Evolutionary conservation across 2,113 vertebrate genomes (phyloP).

Genomic region (Hyla sarda): DNA sequence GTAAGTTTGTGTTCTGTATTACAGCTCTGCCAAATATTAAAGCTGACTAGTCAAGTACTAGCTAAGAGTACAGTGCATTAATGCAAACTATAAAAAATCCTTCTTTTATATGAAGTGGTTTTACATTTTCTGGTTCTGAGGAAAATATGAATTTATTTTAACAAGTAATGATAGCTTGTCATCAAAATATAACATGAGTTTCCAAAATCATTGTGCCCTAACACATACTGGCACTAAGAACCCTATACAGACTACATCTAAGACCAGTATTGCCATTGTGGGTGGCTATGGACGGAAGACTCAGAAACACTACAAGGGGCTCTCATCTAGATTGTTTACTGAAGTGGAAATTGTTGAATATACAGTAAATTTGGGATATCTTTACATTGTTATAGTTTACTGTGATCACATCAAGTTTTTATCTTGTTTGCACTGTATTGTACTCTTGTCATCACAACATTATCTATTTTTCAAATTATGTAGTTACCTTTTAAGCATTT

Average conservation of each 20-base stretch:
- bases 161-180: not conserved
- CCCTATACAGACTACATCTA: not conserved
- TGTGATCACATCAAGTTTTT: too few species aligned
- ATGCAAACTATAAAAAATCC: not conserved
- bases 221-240: not conserved
- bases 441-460: too few species aligned
- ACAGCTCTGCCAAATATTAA: not conserved
- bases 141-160: too few species aligned
- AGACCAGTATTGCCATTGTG: not conserved
- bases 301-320: too few species aligned
- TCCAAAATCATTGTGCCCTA: not conserved
- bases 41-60: not conserved
- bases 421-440: too few species aligned
- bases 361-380: too few species aligned
- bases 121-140: not conserved
- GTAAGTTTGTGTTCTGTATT: constrained; percentile 77
- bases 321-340: too few species aligned
- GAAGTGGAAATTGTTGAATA: too few species aligned
- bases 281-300: not conserved
- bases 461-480: too few species aligned
- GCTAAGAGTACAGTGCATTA: not conserved
- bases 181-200: not conserved
- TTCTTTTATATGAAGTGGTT: not conserved
- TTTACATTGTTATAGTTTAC: too few species aligned
- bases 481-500: too few species aligned